These are phyloP conservation scores for Syndactyla subalaris DNA, from an alignment of 2,797 vertebrate species.

Conservation along the genomic window DNA sequence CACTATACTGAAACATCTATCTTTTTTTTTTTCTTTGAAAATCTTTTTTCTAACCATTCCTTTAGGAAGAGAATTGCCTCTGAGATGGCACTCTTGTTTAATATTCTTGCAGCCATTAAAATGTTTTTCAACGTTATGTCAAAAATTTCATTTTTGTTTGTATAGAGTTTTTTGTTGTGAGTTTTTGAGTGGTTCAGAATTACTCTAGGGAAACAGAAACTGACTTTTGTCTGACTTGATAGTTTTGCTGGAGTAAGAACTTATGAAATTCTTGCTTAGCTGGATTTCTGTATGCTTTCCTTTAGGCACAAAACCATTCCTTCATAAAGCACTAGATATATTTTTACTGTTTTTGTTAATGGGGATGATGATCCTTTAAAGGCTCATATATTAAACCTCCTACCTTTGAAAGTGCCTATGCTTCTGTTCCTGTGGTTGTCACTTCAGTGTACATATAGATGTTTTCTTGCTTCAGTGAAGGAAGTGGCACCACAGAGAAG, in stretches of 20 bases:
- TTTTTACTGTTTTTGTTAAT: not conserved
- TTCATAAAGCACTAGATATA: not conserved
- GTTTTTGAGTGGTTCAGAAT: not conserved
- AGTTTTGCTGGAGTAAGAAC: not conserved
- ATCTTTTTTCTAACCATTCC: accelerated
- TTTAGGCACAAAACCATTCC: not conserved
- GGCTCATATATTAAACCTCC: not conserved
- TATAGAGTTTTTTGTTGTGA: not conserved
- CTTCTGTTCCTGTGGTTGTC: not conserved
- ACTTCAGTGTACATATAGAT: not conserved
- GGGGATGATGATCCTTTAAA: not conserved
- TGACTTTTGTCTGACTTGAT: not conserved
- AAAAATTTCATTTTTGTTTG: not conserved
- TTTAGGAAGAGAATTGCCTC: not conserved
- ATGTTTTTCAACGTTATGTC: not conserved
- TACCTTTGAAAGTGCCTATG: not conserved
- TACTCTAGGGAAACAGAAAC: not conserved
- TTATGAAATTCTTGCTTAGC: not conserved
- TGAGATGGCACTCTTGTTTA: not conserved
- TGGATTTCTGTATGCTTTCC: not conserved
- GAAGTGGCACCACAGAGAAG: not conserved
- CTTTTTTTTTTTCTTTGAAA: not conserved
- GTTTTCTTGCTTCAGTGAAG: not conserved
- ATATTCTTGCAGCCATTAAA: not conserved
- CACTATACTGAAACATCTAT: not conserved